Evolutionary conservation across 2,797 vertebrate genomes (phyloP), one percentile per base, ranked within the genome.

Genomic region (Karalla daura): DNA sequence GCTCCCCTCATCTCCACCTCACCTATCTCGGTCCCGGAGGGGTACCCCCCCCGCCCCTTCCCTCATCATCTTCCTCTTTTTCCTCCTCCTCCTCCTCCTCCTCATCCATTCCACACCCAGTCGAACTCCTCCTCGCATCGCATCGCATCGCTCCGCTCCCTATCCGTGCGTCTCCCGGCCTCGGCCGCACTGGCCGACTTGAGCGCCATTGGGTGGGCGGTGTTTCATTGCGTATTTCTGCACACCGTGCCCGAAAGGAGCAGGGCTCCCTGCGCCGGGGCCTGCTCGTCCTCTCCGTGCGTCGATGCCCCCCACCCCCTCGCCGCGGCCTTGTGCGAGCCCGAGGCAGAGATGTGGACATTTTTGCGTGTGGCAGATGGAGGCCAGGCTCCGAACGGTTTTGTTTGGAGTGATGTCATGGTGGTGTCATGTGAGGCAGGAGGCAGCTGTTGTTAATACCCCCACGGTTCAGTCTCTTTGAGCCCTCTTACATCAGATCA

Each of bases 201-300:
- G 76, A 70, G 67, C 78, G 81, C 86, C 83, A 88, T 89, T 76
- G 74, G 76, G 71, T 89, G 86, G 86, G 89, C 83, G 86, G 80
- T 89, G 83, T 87, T 89, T 78, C 83, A 76, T 70, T 83, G 85
- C 76, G 87, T 84, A 91, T 85, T 85, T 78, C 86, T 79, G 84
- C 78, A 79, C 74, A 73, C 14, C 59, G 52, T 74, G 72, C 69
- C 81, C 63, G n/a, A n/a, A n/a, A n/a, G n/a, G n/a, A 67, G 78
- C 70, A 82, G 84, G 80, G n/a, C n/a, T n/a, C 81, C 63, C 70
- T 53, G 50, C 33, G 54, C 64, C 56, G 80, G 58, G 78, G 69
- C 77, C 65, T 52, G 47, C 13, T 32, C 67, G 66, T 76, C 76
- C 43, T 25, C 37, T 37, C 55, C 5, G 41, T 21, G 21, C 1